These are phyloP conservation scores for Lutjanus campechanus DNA, from an alignment of 2,797 vertebrate genomes.

Conservation along the genomic window DNA sequence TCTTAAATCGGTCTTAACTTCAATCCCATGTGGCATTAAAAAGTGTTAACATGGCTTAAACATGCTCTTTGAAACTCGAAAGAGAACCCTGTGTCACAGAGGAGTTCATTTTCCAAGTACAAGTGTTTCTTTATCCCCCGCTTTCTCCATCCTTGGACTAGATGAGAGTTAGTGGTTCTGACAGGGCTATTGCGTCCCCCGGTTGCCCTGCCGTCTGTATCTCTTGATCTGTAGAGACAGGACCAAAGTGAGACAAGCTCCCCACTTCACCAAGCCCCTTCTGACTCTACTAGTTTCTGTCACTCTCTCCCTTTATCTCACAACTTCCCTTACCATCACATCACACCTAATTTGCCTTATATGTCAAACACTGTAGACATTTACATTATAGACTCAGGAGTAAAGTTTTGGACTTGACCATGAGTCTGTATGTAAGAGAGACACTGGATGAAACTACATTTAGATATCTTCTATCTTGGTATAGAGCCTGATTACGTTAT, in stretches of 20 bases:
- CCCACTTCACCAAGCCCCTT: constrained; percentile 12
- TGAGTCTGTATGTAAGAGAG: background rate
- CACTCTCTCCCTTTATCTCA: constrained; percentile 16
- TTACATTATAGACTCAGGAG: constrained; percentile 3
- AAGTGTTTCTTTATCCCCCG: background rate
- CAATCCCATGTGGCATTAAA: background rate
- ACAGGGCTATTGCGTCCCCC: constrained; percentile 66
- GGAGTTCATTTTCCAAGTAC: constrained; percentile 14
- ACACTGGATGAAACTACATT: background rate
- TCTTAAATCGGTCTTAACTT: background rate
- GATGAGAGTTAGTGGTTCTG: constrained; percentile 54
- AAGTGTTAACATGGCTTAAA: constrained; percentile 5
- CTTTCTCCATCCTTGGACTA: constrained; percentile 5
- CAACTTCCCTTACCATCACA: constrained; percentile 22
- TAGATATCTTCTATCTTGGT: background rate
- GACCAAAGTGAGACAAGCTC: constrained; percentile 61
- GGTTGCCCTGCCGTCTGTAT: constrained; percentile 40
- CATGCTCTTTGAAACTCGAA: constrained; percentile 1
- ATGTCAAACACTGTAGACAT: constrained; percentile 23
- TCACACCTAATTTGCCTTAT: constrained; percentile 13
- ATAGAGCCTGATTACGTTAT: background rate
- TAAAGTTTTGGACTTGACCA: background rate
- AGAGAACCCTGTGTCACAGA: background rate
- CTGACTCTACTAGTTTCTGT: background rate
- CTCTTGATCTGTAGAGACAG: constrained; percentile 55